Evolutionary conservation across 2,888 invertebrate genomes (phyloP).

Genomic region (Dione vanillae): DNA sequence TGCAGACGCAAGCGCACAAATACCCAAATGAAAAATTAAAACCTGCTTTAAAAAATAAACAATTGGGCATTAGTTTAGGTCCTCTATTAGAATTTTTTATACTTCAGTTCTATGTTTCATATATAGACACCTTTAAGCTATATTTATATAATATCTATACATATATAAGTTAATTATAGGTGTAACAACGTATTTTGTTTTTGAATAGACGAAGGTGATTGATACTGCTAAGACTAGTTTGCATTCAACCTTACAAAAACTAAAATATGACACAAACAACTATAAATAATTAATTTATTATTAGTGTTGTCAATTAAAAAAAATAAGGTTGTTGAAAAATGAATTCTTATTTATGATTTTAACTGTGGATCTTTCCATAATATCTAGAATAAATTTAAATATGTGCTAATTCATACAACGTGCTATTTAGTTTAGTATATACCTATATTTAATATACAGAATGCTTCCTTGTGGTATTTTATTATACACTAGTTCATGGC

Average conservation of each 20-base stretch:
- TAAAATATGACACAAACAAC: neutral
- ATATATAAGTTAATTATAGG: too few relatives aligned
- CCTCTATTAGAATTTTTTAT: too few relatives aligned
- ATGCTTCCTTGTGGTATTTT: neutral
- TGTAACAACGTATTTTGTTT: neutral
- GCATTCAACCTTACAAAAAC: slow-evolving; percentile 1
- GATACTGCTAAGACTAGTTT: neutral
- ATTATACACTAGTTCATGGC: neutral
- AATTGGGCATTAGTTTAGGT: too few relatives aligned
- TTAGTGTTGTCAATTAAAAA: neutral
- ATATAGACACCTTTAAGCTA: too few relatives aligned
- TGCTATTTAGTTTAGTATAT: neutral
- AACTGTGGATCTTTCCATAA: neutral
- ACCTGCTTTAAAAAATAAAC: too few relatives aligned
- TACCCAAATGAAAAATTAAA: too few relatives aligned
- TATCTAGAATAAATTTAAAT: neutral
- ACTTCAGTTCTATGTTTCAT: too few relatives aligned
- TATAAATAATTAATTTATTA: neutral
- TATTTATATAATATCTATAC: too few relatives aligned
- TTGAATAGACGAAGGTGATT: neutral
- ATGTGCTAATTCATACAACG: neutral
- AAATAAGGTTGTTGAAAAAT: neutral
- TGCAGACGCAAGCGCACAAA: too few relatives aligned
- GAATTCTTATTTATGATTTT: neutral
- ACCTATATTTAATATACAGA: neutral